These are phyloP conservation scores for Colostygia pectinataria DNA, from an alignment of 2,888 invertebrate genomes.

Conservation along the genomic window DNA sequence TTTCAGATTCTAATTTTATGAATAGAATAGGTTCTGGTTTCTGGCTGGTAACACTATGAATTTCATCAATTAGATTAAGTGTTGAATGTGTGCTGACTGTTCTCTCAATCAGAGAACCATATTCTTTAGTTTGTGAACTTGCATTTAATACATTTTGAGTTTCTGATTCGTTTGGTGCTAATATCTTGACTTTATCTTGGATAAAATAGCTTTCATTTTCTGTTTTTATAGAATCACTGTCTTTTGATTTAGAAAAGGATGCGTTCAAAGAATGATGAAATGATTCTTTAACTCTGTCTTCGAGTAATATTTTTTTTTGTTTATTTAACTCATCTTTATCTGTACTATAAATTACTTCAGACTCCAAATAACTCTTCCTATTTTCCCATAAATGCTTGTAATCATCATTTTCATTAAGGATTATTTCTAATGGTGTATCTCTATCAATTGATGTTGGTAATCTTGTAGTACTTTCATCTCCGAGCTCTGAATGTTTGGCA, in stretches of 20 bases:
- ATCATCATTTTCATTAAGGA: background rate
- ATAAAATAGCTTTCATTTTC: background rate
- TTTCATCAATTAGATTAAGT: background rate
- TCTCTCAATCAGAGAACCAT: no score
- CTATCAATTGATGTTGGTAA: constrained; percentile 2
- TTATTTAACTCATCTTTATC: background rate
- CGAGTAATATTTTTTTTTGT: background rate
- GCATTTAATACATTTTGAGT: background rate
- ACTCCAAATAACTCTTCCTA: background rate
- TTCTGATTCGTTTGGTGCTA: background rate
- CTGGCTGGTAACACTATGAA: background rate
- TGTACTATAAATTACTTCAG: constrained; percentile 1
- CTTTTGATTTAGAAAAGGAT: no score
- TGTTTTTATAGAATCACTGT: no score
- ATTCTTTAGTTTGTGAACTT: background rate
- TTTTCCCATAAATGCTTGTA: constrained; percentile 26
- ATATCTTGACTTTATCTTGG: background rate
- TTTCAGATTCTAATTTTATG: background rate
- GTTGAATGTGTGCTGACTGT: no score
- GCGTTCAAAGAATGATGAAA: no score
- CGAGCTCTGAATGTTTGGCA: no score
- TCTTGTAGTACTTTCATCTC: background rate
- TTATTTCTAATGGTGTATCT: constrained; percentile 4
- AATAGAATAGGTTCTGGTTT: background rate
- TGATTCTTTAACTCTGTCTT: background rate